Conservation (phyloP, 2,888 invertebrate species). For the Philaethria dido region DNA sequence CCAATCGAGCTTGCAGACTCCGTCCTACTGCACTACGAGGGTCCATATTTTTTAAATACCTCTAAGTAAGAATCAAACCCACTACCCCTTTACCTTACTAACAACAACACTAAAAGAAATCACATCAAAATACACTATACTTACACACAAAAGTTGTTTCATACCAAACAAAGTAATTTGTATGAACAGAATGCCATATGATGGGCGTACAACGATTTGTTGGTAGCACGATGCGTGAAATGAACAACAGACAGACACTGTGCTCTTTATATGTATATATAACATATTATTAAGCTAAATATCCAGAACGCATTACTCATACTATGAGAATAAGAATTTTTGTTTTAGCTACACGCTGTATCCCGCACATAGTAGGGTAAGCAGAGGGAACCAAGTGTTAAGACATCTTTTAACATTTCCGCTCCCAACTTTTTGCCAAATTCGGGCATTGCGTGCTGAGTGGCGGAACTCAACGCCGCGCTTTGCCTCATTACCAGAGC, state of each 20-base stretch:
- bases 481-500: too few species aligned
- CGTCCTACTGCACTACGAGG: too few species aligned
- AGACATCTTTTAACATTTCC: too few species aligned
- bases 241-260: conserved; percentile 43
- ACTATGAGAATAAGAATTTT: too few species aligned
- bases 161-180: conserved; percentile 23
- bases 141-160: not conserved
- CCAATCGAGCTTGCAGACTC: too few species aligned
- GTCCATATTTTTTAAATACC: too few species aligned
- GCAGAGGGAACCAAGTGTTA: too few species aligned
- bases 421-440: too few species aligned
- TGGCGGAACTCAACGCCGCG: too few species aligned
- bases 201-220: conserved; percentile 45
- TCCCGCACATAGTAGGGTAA: too few species aligned
- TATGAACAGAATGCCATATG: conserved; percentile 21
- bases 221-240: conserved; percentile 50
- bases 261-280: conserved; percentile 15
- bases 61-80: not conserved
- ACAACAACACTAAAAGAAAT: not conserved
- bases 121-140: not conserved
- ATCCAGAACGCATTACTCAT: not conserved
- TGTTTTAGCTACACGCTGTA: too few species aligned
- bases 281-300: conserved; percentile 4
- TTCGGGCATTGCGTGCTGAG: too few species aligned
- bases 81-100: not conserved